phyloP scores from a whole-genome alignment of 1,140 invertebrate genomes.

The Heliconius himera region DNA sequence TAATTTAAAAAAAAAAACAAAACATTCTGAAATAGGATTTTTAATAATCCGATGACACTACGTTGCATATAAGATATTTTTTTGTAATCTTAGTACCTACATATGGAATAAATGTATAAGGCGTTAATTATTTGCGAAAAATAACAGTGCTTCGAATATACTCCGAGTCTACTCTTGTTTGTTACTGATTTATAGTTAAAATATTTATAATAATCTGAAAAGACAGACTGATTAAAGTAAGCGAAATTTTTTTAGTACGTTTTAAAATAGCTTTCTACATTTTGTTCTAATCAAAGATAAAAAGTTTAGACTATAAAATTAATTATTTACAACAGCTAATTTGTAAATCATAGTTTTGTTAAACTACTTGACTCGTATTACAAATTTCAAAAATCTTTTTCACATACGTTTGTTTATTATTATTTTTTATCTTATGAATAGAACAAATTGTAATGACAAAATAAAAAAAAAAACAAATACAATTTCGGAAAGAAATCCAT shows the following conservation, averaged over 20 bases:
- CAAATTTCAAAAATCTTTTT: no score
- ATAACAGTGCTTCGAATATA: no score
- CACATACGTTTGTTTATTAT: not conserved
- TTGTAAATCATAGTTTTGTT: not conserved
- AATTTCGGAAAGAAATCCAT: constrained; percentile 30
- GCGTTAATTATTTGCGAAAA: not conserved
- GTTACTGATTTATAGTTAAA: not conserved
- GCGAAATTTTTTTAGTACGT: not conserved
- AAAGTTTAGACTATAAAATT: not conserved
- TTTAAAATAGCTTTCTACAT: not conserved
- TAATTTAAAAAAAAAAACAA: not conserved
- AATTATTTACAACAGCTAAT: no score
- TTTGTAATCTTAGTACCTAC: not conserved
- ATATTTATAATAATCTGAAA: constrained; percentile 2
- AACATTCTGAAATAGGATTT: not conserved
- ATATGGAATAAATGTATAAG: no score
- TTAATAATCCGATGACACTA: not conserved
- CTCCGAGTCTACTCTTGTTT: not conserved
- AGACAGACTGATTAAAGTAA: constrained; percentile 10
- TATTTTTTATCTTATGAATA: not conserved
- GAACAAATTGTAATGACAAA: constrained; percentile 1
- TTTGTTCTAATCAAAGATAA: constrained; percentile 2
- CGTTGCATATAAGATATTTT: not conserved
- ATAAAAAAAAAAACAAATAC: not conserved
- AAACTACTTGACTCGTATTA: not conserved